Conservation (phyloP, 2,113 vertebrate genomes). For the Aegotheles bennettii region DNA sequence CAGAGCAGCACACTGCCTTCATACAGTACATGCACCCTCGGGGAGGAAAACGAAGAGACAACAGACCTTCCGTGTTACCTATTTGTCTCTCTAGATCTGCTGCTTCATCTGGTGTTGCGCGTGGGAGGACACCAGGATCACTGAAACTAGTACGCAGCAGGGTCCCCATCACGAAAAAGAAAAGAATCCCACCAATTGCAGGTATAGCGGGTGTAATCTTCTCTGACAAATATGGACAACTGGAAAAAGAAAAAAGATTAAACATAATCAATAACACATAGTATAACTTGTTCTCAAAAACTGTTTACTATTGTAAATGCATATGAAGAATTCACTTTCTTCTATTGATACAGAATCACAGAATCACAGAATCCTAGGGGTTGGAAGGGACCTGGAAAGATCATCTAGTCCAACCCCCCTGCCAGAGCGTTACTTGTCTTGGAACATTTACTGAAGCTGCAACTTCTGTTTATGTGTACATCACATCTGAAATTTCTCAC, state of each 20-base stretch:
- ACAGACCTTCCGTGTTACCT: slow-evolving; percentile 80
- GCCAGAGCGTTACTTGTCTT: neutral
- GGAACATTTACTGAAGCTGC: neutral
- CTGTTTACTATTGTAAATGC: neutral
- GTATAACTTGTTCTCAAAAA: neutral
- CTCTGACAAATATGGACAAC: slow-evolving; percentile 86
- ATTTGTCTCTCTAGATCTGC: slow-evolving; percentile 95
- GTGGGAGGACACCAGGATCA: slow-evolving; percentile 91
- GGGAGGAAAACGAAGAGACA: slow-evolving; percentile 12
- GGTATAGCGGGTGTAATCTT: slow-evolving; percentile 89
- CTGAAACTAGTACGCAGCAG: slow-evolving; percentile 95
- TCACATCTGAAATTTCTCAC: neutral
- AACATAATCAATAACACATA: neutral
- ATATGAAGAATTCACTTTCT: neutral
- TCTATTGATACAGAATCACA: neutral
- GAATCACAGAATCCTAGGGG: too few species aligned
- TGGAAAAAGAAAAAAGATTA: slow-evolving; percentile 55
- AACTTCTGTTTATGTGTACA: neutral
- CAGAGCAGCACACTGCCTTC: slow-evolving; percentile 16
- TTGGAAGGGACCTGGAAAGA: too few species aligned
- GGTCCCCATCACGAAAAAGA: slow-evolving; percentile 93
- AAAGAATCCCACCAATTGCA: slow-evolving; percentile 87
- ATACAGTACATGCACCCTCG: neutral
- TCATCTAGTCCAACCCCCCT: too few species aligned
- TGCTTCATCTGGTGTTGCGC: slow-evolving; percentile 90